Evolutionary conservation across 1,140 invertebrate species (phyloP).

Genomic region (honey bee (Apis mellifera)): DNA sequence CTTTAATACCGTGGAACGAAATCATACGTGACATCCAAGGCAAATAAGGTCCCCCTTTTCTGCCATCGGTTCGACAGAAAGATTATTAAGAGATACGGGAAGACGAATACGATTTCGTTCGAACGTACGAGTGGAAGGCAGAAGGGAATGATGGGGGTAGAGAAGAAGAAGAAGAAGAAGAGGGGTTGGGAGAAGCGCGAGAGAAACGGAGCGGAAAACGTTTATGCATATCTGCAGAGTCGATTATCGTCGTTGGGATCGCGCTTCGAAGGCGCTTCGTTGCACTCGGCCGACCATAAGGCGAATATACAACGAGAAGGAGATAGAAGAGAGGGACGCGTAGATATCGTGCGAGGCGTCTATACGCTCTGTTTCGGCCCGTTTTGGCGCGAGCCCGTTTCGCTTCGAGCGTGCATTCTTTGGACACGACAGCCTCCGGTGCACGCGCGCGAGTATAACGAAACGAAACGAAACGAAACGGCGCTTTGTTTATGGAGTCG

Average conservation of each 20-base stretch:
- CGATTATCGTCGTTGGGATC: constrained; percentile 74
- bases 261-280: constrained; percentile 70
- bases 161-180: not conserved
- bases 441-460: constrained; percentile 19
- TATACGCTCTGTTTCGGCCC: constrained; percentile 7
- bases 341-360: constrained; percentile 3
- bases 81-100: constrained; percentile 41
- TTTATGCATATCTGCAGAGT: constrained; percentile 74
- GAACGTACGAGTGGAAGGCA: not conserved
- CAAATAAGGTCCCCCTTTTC: not conserved
- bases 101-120: not conserved
- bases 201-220: constrained; percentile 61
- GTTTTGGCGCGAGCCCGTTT: constrained; percentile 12
- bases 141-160: not conserved
- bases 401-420: not conserved
- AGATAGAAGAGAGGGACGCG: constrained; percentile 20
- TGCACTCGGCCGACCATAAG: constrained; percentile 55
- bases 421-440: not conserved
- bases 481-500: constrained; percentile 31
- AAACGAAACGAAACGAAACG: not conserved
- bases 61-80: constrained; percentile 1
- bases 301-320: constrained; percentile 1
- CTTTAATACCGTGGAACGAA: not conserved
- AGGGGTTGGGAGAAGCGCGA: constrained; percentile 47
- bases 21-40: not conserved